Evolutionary conservation across 2,797 vertebrate species (phyloP), one percentile per base, ranked within the genome.

Genomic region (Malacoraja senta): DNA sequence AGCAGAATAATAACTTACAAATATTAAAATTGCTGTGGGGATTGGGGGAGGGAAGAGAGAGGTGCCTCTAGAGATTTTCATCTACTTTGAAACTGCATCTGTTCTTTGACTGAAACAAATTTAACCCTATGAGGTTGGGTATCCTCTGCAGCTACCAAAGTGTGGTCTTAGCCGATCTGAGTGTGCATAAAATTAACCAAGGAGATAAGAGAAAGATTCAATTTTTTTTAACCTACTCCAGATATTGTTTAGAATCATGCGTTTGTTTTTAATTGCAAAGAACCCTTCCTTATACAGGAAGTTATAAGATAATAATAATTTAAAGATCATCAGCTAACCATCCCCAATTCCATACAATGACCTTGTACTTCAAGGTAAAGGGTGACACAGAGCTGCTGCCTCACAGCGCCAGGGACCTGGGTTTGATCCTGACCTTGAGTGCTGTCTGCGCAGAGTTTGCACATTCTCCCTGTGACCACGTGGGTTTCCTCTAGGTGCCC

Each of bases 1-100:
- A 92, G 61, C 84, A 91, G 68, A 38, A 72, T 92, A 76, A 92
- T 92, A 92, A 92, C 90, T 92, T 74, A 91, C 90, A 91, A 91
- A 72, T 88, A 88, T 88, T 88, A 88, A 88, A 88, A 88, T 68
- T 68, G 84, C 61, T n/a, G n/a, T 68, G 84, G 84, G 84, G 84
- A 88, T 88, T 88, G 63, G 84, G 84, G 84, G 84, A 88, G 84
- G 61, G 84, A 88, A 86, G 83, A 86, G n/a, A 68, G 63, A 88
- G 63, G 65, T 88, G 61, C 63, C 63, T 92, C 90, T 71, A 63
- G 90, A 92, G 65, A 92, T 74, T 92, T 92, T 92, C 72, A 92
- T 29, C 38, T 13, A 92, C 71, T 92, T 92, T 92, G 35, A 92
- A 92, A 92, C 72, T 92, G 32, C 84, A 76, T 74, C 90, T 92